Evolutionary conservation across 2,888 invertebrate genomes (phyloP).

Genomic region (Unio pictorum): DNA sequence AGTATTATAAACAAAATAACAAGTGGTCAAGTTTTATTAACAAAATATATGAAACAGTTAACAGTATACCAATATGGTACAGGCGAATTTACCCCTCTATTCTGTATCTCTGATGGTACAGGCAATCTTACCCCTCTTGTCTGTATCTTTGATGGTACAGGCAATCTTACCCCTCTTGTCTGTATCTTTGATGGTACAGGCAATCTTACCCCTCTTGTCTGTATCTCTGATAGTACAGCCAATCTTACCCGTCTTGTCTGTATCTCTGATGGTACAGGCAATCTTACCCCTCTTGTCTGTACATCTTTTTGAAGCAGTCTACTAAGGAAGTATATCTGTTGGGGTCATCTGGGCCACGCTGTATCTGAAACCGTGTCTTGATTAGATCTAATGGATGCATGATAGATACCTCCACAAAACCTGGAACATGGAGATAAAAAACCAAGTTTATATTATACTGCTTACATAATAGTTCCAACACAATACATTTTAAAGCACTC

Average conservation of each 20-base stretch:
- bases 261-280: not conserved
- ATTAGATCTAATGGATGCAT: slow-evolving; percentile 97
- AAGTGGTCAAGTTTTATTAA: too few relatives aligned
- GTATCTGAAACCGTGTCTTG: slow-evolving; percentile 90
- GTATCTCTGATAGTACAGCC: not conserved
- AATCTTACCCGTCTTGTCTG: not conserved
- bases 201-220: not conserved
- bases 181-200: not conserved
- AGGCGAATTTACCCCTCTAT: too few relatives aligned
- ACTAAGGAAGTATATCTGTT: slow-evolving; percentile 82
- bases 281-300: slow-evolving; percentile 82
- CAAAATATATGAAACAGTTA: too few relatives aligned
- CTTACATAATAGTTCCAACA: too few relatives aligned
- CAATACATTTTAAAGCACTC: too few relatives aligned
- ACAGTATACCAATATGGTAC: too few relatives aligned
- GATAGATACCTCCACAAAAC: slow-evolving; percentile 93
- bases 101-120: not conserved
- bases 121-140: not conserved
- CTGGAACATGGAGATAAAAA: slow-evolving; percentile 60
- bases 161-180: too few relatives aligned
- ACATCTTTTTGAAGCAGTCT: slow-evolving; percentile 93
- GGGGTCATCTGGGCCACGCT: slow-evolving; percentile 75
- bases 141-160: not conserved
- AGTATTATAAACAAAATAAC: too few relatives aligned
- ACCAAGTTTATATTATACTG: too few relatives aligned